Evolutionary conservation across 2,113 vertebrate species (phyloP), one percentile per base, ranked within the genome.

Genomic region (Butastur rufipennis): DNA sequence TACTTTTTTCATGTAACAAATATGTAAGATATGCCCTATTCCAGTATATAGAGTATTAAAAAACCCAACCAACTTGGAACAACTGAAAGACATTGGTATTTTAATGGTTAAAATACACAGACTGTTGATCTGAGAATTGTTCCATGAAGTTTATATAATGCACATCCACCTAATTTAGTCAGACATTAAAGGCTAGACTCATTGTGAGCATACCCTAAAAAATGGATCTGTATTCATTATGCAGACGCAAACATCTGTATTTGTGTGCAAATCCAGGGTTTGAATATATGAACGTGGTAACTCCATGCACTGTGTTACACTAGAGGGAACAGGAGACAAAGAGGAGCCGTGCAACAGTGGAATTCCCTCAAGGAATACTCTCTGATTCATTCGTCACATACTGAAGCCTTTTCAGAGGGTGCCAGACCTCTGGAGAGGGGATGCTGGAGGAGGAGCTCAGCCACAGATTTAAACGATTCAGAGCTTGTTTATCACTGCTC

Each of bases 361-460:
- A 95, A 94, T 94, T 92, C 94, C 88, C 86, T 94, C 52, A 90
- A 79, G 95, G 81, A 92, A 89, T 95, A 50, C 81, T 91, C 75
- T 94, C 83, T 93, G 91, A 95, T 91, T 96, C 93, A 95, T 93
- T 81, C 7, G 9, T 87, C 63, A 81, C 70, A 95, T 90, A 94
- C 81, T 95, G 94, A 94, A 91, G 74, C 38, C 87, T 96, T 97
- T 97, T 95, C 93, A 97, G 86, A 91, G 91, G 84, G 70, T 96
- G 95, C 93, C 95, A 95, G 94, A 85, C 86, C 86, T 95, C 94
- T 95, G 84, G 81, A 96, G 93, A 95, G 66, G 70, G 65, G 48
- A 88, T 95, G 81, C 91, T 95, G 86, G 84, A 94, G 89, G 95
- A 96, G 84, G 93, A 95, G 87, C 77, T 97, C 53, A 70, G 66